Evolutionary conservation across 2,888 invertebrate genomes (phyloP), one percentile per base, ranked within the genome.

Genomic region (Epinotia demarniana): DNA sequence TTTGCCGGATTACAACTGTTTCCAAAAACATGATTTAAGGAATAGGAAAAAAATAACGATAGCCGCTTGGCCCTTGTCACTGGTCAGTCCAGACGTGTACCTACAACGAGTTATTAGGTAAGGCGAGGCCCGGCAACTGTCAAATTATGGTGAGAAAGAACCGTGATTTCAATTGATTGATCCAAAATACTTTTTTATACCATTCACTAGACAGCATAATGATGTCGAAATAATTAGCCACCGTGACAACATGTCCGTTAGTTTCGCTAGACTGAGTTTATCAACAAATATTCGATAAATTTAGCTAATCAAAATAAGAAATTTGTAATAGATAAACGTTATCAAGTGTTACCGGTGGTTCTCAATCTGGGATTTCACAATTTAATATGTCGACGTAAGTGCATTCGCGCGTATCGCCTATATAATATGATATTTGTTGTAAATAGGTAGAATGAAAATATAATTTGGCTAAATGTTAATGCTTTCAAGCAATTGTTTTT

Each of bases 171-270:
- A 66, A 53, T 53, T 18, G 2, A 66, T 66, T 53, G 27, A 66
- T 55, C 8, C 53, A n/a, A 55, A 57, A 0, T 8, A 73, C n/a
- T 1, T 58, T 49, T 64, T 49, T 62, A 19, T 75, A 75, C 75
- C 75, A 18, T 72, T 75, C 43, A 72, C 75, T 57, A 62, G 46
- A 57, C 72, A 57, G 57, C 75, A 72, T 67, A 67, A 72, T 33
- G 62, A 43, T 13, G 67, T 39, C 12, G 67, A 57, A 67, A 75
- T 67, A 75, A 75, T 55, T 33, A 75, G 27, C 61, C 61, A 71
- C 8, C 55, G 49, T 53, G 61, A 61, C 27, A 66, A 67, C 75
- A 75, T 75, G 60, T 64, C 61, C 43, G 39, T 55, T 16, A 66
- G 3, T 66, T 27, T 61, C n/a, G 33, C 33, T 57, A n/a, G 12